Base-by-base conservation (phyloP, 2,797 vertebrate species). In the Acanthornis magna region DNA sequence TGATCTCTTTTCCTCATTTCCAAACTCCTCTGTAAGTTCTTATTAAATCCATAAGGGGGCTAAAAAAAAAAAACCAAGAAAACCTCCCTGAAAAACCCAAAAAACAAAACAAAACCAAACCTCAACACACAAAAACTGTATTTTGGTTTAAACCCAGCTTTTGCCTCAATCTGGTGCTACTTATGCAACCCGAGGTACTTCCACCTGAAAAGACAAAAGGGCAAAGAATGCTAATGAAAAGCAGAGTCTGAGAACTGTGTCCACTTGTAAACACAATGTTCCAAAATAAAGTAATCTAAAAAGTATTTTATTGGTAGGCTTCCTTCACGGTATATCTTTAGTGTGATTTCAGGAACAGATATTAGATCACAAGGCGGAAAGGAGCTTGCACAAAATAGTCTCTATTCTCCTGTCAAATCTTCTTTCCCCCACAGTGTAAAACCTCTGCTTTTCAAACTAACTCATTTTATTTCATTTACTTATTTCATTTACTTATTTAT, bases 401-500 rank as follows among this genome's bases (percentile, higher is more conserved):
- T 54, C 55, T 55, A 20, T 15, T 94, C 21, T 78, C 50, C 30
- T 66, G n/a, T 73, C 63, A 94, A 77, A 55, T 66, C 38, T 53
- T 38, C 42, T 82, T 85, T 83, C 2, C 30, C 9, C 5, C 10
- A 34, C 13, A 25, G 8, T 80, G 45, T n/a, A 77, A 60, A 71
- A 82, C 7, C 43, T 77, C 65, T 80, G 27, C 16, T 93, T 90
- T 89, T 84, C 17, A n/a, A 92, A 73, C 13, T 47, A 82, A 89
- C 47, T 86, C 65, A 73, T 67, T 89, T 92, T 89, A 82, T 73
- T 96, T 38, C 38, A 38, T 38, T 38, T 38, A 38, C 38, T 96
- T n/a, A 74, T 85, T 95, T 79, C 20, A 72, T 91, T 96, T 96
- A 51, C 16, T 81, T 96, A 38, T 38, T 38, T 38, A 38, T 96